Percentiles rank a stretch among this genome's conserved stretches.
Conservation (phyloP, 2,888 invertebrate species). For the Nesidiocoris tenuis region DNA sequence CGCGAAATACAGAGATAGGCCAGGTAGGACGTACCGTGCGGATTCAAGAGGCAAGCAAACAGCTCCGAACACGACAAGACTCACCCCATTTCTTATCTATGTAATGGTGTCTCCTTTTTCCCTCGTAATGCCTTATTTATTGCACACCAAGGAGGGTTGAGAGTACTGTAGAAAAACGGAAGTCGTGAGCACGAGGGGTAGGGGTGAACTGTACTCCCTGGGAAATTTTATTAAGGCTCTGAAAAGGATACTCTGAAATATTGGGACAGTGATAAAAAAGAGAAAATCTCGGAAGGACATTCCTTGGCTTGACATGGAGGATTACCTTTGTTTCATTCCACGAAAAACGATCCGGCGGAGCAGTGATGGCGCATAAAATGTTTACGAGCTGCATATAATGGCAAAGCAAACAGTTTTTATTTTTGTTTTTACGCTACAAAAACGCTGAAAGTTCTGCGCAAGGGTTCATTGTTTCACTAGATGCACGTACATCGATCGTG, state of each 20-base stretch:
- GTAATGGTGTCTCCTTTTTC: slow-evolving; percentile 29
- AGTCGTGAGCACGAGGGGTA: neutral
- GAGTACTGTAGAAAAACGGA: neutral
- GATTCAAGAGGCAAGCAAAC: slow-evolving; percentile 12
- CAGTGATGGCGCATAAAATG: no score
- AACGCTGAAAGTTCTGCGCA: no score
- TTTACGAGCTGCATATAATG: no score
- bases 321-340: no score
- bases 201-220: neutral
- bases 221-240: neutral
- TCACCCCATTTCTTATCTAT: slow-evolving; percentile 16
- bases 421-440: no score
- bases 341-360: no score
- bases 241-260: neutral
- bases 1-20: slow-evolving; percentile 6
- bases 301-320: no score
- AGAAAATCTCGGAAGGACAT: neutral
- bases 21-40: neutral
- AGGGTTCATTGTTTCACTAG: no score
- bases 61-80: slow-evolving; percentile 9
- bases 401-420: no score
- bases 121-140: slow-evolving; percentile 17
- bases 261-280: neutral
- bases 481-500: no score
- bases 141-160: neutral